These are phyloP conservation scores for Liposcelis brunnea DNA, from an alignment of 2,888 invertebrate genomes.

Conservation along the genomic window DNA sequence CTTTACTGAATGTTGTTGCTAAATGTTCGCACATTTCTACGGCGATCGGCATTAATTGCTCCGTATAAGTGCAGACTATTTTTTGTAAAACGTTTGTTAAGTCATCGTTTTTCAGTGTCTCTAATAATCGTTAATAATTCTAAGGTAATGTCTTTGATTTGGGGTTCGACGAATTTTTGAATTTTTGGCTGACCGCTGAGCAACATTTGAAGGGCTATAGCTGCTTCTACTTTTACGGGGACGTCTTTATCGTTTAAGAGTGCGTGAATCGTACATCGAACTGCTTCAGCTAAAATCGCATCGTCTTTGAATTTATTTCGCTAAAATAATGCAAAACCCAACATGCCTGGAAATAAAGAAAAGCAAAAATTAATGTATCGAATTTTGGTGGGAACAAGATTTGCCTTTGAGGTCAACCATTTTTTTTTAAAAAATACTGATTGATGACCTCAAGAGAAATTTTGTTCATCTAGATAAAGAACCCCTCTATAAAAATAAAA, in stretches of 20 bases:
- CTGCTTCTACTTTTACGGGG: constrained; percentile 86
- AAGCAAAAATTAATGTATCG: too few relatives aligned
- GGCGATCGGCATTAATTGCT: constrained; percentile 79
- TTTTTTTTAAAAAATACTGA: neutral
- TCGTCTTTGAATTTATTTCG: constrained; percentile 72
- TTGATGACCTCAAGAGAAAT: neutral
- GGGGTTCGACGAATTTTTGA: constrained; percentile 52
- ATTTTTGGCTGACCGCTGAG: constrained; percentile 65
- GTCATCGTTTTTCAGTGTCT: constrained; percentile 95
- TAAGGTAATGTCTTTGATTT: constrained; percentile 63
- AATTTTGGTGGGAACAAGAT: neutral
- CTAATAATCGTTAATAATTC: constrained; percentile 81
- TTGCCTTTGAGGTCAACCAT: too few relatives aligned
- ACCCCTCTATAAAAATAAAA: neutral
- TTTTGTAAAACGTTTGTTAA: constrained; percentile 91
- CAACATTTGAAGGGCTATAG: constrained; percentile 83
- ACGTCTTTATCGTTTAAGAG: constrained; percentile 75
- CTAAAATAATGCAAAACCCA: constrained; percentile 90
- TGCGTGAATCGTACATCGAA: constrained; percentile 59
- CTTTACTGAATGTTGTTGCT: constrained; percentile 58
- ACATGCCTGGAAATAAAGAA: constrained; percentile 43
- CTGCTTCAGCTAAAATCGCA: constrained; percentile 57
- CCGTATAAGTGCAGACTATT: constrained; percentile 75
- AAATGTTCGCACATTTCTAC: constrained; percentile 90
- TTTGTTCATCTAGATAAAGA: neutral